A percentile compares a stretch with the other conserved stretches of the same genome.
Evolutionary conservation across 2,797 vertebrate species (phyloP).

Genomic region (Simalia tracyae): DNA sequence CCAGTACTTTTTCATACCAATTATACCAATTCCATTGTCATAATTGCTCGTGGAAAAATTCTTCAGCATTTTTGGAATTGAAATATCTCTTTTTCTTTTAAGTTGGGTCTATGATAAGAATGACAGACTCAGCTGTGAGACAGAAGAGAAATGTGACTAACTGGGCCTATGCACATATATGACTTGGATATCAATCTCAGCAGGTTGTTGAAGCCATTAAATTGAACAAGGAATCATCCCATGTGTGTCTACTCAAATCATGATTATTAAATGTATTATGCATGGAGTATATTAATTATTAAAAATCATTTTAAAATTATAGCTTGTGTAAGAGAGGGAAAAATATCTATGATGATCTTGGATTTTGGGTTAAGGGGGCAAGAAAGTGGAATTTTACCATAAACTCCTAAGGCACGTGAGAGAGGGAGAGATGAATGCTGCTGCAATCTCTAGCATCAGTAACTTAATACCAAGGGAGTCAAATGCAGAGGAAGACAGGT

Average conservation of each 20-base stretch:
- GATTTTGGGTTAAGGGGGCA: constrained; percentile 1
- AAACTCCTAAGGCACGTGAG: neutral
- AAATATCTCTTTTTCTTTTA: neutral
- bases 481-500: neutral
- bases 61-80: neutral
- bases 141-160: neutral
- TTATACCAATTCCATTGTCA: neutral
- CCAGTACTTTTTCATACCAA: neutral
- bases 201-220: constrained; percentile 53
- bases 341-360: constrained; percentile 9
- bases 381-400: constrained; percentile 8
- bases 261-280: constrained; percentile 71
- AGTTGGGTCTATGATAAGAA: neutral
- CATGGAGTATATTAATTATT: constrained; percentile 65
- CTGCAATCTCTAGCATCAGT: neutral
- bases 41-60: neutral
- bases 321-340: constrained; percentile 11
- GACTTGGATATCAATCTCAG: constrained; percentile 12
- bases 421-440: neutral
- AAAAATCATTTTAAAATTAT: constrained; percentile 43
- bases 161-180: neutral
- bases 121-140: neutral
- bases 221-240: constrained; percentile 53
- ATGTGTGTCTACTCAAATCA: constrained; percentile 58
- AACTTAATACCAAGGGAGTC: neutral